Conservation (phyloP, 2,888 invertebrate genomes). For the Tanypteryx hageni region DNA sequence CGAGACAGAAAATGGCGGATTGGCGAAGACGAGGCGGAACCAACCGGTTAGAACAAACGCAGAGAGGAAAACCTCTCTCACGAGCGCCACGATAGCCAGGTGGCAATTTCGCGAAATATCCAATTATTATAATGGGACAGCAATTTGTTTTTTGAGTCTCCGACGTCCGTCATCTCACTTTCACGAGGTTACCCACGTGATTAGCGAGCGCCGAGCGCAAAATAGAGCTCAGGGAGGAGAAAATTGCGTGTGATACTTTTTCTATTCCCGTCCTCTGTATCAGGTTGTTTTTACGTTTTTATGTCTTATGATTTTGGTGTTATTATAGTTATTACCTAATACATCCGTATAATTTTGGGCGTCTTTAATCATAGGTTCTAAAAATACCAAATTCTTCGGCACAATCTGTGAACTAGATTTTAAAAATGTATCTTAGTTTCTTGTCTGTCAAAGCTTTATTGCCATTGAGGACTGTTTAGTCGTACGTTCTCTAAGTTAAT, state of each 20-base stretch:
- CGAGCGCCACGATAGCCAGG: background rate
- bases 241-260: background rate
- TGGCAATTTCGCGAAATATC: conserved; percentile 61
- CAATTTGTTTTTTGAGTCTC: conserved; percentile 58
- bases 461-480: no score
- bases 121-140: conserved; percentile 57
- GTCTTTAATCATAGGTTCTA: no score
- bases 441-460: no score
- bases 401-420: no score
- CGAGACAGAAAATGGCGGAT: background rate
- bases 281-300: background rate
- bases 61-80: background rate
- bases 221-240: conserved; percentile 3
- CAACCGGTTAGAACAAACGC: background rate
- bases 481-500: no score
- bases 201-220: background rate
- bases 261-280: background rate
- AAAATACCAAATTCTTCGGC: no score
- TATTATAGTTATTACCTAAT: no score
- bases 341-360: no score
- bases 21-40: background rate
- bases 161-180: conserved; percentile 51
- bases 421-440: no score
- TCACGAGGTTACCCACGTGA: background rate
- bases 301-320: no score